phyloP scores from a whole-genome alignment of 2,113 vertebrate genomes.

The Mobula hypostoma region DNA sequence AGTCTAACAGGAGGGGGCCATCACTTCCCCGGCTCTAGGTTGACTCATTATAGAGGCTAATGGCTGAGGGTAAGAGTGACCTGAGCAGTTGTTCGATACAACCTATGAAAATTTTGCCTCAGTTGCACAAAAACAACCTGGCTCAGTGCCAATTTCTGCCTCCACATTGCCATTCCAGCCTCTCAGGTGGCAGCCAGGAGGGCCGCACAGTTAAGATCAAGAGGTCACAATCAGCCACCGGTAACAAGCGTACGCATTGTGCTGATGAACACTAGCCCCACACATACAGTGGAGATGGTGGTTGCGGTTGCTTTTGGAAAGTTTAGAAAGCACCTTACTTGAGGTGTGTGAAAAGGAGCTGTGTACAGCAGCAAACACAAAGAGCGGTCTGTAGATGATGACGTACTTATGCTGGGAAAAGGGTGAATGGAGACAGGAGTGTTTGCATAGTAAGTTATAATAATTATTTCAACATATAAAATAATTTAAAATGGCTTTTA shows the following conservation, averaged over 20 bases:
- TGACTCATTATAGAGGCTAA: too few species aligned
- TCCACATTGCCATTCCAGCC: neutral
- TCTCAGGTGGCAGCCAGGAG: neutral
- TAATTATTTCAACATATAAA: neutral
- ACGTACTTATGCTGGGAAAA: neutral
- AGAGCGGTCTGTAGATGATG: neutral
- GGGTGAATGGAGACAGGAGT: neutral
- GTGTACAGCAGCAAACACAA: neutral
- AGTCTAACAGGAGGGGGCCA: too few species aligned
- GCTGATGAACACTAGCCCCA: neutral
- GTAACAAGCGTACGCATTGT: neutral
- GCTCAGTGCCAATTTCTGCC: neutral
- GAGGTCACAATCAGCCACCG: neutral
- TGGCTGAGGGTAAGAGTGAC: too few species aligned
- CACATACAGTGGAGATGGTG: neutral
- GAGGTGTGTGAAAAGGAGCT: neutral
- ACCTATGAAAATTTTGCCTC: too few species aligned
- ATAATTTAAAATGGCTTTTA: neutral
- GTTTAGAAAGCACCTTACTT: neutral
- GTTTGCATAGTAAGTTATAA: neutral
- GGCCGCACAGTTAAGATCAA: neutral
- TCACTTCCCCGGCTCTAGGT: too few species aligned
- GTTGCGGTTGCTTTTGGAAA: neutral
- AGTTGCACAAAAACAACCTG: too few species aligned
- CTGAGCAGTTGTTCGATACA: too few species aligned